Evolutionary conservation across 2,797 vertebrate genomes (phyloP), one percentile per base, ranked within the genome.

Genomic region (Peromyscus melanophrys): DNA sequence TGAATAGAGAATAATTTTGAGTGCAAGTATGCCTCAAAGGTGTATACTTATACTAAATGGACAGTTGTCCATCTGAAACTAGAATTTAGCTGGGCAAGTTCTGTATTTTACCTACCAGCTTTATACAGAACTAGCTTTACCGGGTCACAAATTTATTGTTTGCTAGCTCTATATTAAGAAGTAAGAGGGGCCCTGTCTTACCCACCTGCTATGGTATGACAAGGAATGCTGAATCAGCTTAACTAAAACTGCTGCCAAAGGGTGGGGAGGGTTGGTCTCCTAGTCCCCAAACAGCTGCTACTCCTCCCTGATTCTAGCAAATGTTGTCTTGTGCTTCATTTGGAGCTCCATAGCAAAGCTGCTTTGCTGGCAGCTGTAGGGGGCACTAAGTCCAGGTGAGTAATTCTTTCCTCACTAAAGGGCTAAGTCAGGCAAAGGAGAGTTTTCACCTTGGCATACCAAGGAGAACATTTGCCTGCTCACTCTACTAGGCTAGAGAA

Each of bases 301-400:
- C 76, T 92, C 37, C 88, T 61, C 34, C 80, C 31, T 90, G 52
- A 40, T 94, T 95, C 40, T 77, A 61, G 43, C 73, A 95, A 94
- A 90, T 95, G 71, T 88, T 85, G 31, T 92, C 88, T 88, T 67
- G 16, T 91, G 89, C 83, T 94, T 61, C 87, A 82, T 92, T 96
- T 71, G 96, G 67, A 89, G 52, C 57, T 90, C 34, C 83, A 77
- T 27, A 94, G 75, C 43, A 78, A 96, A 95, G 71, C 55, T 87
- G 57, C 67, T 83, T 94, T 96, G 29, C 46, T 96, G 76, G 83
- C 91, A 89, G 40, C 49, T 97, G 40, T 40, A 81, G 43, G 29
- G 63, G 69, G 34, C 71, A 85, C 82, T 85, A 89, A 88, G 16
- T 92, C 49, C 81, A 89, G 73, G 75, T 96, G 78, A 95, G 40